Evolutionary conservation across 2,113 vertebrate genomes (phyloP).

Genomic region (Syngnathoides biaculeatus): DNA sequence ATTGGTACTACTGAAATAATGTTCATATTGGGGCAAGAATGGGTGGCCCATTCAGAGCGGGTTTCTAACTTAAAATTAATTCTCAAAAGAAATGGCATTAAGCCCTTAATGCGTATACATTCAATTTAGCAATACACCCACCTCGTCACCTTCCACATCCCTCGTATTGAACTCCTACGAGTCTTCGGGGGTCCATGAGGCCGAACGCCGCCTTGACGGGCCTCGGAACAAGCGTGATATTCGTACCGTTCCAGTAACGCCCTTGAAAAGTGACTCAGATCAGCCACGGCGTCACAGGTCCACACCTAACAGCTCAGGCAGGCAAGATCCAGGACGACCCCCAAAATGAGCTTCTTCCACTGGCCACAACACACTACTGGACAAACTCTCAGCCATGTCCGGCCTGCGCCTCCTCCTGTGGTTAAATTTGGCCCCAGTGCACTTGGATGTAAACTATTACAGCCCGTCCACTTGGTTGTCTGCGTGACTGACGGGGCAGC

Average conservation of each 20-base stretch:
- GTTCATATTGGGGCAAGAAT: background rate
- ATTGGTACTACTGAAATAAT: constrained; percentile 32
- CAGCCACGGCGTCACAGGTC: constrained; percentile 30
- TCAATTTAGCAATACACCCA: constrained; percentile 29
- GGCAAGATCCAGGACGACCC: constrained; percentile 34
- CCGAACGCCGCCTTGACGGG: constrained; percentile 30
- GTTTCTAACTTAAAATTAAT: background rate
- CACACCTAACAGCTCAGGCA: constrained; percentile 15
- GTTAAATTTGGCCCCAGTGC: constrained; percentile 68
- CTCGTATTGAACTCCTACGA: constrained; percentile 19
- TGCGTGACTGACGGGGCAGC: constrained; percentile 56
- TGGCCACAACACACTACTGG: constrained; percentile 43
- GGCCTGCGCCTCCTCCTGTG: constrained; percentile 11
- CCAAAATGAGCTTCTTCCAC: constrained; percentile 26
- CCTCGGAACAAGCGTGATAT: constrained; percentile 30
- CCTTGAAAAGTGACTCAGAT: constrained; percentile 61
- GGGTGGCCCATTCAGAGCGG: background rate
- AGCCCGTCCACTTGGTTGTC: constrained; percentile 41
- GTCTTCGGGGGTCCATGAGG: constrained; percentile 53
- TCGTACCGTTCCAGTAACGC: constrained; percentile 38
- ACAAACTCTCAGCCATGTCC: constrained; percentile 49
- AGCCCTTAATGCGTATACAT: background rate
- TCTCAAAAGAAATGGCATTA: background rate
- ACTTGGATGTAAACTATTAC: constrained; percentile 63
- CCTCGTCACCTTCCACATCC: constrained; percentile 62